A percentile compares a stretch with the other conserved stretches of the same genome.
Conservation (phyloP, 1,140 invertebrate species). For the Babylonia areolata region DNA sequence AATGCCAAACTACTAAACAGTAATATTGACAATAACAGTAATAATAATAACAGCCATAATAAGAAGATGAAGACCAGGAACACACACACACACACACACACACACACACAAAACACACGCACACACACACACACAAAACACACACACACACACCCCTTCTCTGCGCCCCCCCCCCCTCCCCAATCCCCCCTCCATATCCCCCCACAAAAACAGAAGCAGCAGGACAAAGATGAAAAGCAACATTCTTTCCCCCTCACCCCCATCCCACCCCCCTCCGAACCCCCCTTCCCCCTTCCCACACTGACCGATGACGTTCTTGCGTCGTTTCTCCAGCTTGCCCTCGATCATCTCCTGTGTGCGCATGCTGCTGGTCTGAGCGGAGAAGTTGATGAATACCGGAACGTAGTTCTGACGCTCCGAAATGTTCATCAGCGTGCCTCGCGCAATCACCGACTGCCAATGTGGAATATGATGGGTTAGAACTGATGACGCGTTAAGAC, state of each 20-base stretch:
- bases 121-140: background rate
- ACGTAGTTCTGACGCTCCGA: conserved; percentile 81
- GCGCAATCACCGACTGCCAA: conserved; percentile 86
- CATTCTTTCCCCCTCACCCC: too few species aligned
- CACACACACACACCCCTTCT: conserved; percentile 5
- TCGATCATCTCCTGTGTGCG: conserved; percentile 77
- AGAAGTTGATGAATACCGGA: conserved; percentile 89
- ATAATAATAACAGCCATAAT: too few species aligned
- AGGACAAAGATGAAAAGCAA: too few species aligned
- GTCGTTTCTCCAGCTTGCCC: conserved; percentile 76
- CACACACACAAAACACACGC: background rate
- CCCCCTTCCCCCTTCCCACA: background rate
- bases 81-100: background rate
- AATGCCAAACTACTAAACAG: too few species aligned
- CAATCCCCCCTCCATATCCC: background rate
- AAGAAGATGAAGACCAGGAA: too few species aligned
- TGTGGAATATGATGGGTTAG: too few species aligned
- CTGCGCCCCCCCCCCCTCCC: too few species aligned
- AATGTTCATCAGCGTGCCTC: conserved; percentile 83
- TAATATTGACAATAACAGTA: too few species aligned
- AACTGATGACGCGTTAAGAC: too few species aligned
- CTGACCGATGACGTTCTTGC: conserved; percentile 74
- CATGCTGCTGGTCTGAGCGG: conserved; percentile 89
- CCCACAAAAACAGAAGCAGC: too few species aligned
- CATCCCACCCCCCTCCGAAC: too few species aligned